Conservation (phyloP, 2,113 vertebrate genomes). For the Eidolon helvum region DNA sequence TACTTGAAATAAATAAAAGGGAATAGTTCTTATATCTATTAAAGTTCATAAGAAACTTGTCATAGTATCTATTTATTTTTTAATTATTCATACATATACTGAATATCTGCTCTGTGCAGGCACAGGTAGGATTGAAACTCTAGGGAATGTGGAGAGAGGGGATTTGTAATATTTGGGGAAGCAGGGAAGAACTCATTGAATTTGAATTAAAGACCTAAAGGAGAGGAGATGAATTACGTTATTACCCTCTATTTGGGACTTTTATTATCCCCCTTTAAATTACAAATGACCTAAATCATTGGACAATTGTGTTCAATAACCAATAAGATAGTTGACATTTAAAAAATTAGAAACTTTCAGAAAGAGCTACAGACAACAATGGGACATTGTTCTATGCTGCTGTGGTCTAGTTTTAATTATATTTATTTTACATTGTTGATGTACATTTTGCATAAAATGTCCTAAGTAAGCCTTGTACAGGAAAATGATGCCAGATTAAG, state of each 20-base stretch:
- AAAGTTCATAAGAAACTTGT: neutral
- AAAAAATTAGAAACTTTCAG: neutral
- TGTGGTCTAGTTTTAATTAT: constrained; percentile 2
- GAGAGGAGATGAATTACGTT: neutral
- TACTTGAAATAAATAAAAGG: neutral
- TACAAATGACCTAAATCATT: neutral
- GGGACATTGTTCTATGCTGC: neutral
- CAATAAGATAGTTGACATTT: neutral
- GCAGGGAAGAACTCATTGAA: neutral
- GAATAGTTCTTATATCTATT: neutral
- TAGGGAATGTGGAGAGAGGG: neutral
- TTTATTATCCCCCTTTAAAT: neutral
- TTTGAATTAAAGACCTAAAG: neutral
- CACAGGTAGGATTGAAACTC: accelerated
- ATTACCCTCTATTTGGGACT: neutral
- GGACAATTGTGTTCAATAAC: neutral
- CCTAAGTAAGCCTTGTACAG: neutral
- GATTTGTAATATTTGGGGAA: accelerated
- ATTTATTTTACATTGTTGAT: constrained; percentile 13
- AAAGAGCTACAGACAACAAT: neutral
- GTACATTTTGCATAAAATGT: constrained; percentile 28
- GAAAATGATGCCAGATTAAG: constrained; percentile 40
- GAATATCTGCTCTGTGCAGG: accelerated
- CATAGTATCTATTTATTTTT: neutral
- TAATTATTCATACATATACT: neutral